These are phyloP conservation scores for Matsumurasca onukii DNA, from an alignment of 1,140 invertebrate species.

Conservation along the genomic window DNA sequence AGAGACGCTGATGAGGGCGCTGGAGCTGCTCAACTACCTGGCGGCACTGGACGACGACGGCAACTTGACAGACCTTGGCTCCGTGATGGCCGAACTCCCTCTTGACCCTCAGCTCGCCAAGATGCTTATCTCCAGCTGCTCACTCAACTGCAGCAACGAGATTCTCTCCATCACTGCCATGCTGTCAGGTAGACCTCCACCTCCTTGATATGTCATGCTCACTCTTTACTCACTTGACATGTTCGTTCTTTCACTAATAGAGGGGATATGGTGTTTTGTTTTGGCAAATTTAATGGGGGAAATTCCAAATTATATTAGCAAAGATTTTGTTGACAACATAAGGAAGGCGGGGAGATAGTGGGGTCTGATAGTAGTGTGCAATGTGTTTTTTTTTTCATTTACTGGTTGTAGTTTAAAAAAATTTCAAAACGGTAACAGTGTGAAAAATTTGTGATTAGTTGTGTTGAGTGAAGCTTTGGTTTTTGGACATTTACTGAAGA, in stretches of 20 bases:
- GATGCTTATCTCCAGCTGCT: slow-evolving; percentile 96
- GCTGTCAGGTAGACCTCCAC: slow-evolving; percentile 83
- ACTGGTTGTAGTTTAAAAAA: too few relatives aligned
- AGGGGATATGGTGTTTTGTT: background rate
- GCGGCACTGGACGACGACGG: slow-evolving; percentile 96
- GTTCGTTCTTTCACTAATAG: background rate
- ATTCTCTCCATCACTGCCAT: slow-evolving; percentile 98
- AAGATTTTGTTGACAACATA: too few relatives aligned
- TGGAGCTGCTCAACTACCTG: slow-evolving; percentile 97
- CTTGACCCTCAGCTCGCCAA: slow-evolving; percentile 98
- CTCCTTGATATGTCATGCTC: background rate
- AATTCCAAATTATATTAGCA: too few relatives aligned
- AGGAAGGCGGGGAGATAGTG: too few relatives aligned
- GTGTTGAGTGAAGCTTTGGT: too few relatives aligned
- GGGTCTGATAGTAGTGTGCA: too few relatives aligned
- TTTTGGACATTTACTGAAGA: too few relatives aligned
- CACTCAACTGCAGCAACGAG: slow-evolving; percentile 99
- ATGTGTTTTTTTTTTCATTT: too few relatives aligned
- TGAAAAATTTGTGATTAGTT: too few relatives aligned
- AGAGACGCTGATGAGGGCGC: slow-evolving; percentile 98
- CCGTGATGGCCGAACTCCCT: slow-evolving; percentile 99
- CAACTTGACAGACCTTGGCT: slow-evolving; percentile 93
- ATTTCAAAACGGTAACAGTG: too few relatives aligned
- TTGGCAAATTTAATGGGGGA: too few relatives aligned
- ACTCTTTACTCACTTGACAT: too few relatives aligned